Percentiles rank a stretch among this genome's conserved stretches.
Evolutionary conservation across 2,797 vertebrate species (phyloP).

Genomic region (Platyrinchus mystaceus): DNA sequence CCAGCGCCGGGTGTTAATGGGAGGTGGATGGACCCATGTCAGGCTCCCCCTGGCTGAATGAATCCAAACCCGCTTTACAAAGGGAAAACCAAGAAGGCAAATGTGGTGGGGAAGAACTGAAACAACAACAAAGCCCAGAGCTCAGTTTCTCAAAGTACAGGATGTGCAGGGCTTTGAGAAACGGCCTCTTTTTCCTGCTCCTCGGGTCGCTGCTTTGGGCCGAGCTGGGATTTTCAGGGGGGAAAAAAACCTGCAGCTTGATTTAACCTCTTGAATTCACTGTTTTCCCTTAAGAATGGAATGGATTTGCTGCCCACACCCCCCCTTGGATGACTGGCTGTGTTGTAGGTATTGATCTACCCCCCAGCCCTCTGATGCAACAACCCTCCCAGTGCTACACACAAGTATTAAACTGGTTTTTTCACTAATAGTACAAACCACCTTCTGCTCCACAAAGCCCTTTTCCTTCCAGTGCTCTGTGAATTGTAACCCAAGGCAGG

Average conservation of each 20-base stretch:
- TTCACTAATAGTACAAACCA: too few species aligned
- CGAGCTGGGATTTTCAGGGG: neutral
- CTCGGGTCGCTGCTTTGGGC: neutral
- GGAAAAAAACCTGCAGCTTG: neutral
- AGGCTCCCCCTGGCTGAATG: neutral
- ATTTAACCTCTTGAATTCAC: neutral
- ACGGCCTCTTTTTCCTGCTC: neutral
- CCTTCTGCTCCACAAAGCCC: neutral
- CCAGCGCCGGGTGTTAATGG: neutral
- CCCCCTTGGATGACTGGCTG: neutral
- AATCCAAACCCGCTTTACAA: neutral
- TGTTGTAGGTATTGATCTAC: neutral
- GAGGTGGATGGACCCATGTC: neutral
- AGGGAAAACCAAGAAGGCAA: neutral
- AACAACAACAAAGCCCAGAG: neutral
- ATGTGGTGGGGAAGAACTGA: neutral
- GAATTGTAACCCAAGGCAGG: constrained; percentile 3
- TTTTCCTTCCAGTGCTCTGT: neutral
- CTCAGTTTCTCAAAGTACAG: neutral
- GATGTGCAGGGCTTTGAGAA: neutral
- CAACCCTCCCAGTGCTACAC: neutral
- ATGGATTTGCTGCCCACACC: neutral
- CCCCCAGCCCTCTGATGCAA: neutral
- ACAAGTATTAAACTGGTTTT: neutral
- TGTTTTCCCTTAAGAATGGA: neutral